Conservation (phyloP, 2,888 invertebrate genomes). For the Mesorhabditis belari region DNA sequence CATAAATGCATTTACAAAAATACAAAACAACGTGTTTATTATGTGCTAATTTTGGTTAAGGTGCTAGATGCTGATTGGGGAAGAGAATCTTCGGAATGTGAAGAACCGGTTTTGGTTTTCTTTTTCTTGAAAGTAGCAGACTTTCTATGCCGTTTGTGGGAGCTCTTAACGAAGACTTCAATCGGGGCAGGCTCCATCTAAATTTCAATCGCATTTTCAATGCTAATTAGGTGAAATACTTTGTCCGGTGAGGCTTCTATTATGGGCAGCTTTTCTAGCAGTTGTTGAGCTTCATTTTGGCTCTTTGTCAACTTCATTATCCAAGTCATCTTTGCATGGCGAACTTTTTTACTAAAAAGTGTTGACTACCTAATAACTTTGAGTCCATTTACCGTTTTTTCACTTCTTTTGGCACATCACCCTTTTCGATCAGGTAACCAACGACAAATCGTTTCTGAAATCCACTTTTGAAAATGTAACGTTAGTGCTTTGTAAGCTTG, state of each 20-base stretch:
- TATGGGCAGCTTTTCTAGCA: too few species aligned
- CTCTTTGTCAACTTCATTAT: conserved; percentile 3
- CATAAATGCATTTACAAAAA: too few species aligned
- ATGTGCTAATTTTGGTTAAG: too few species aligned
- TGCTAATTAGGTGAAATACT: too few species aligned
- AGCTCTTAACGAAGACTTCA: not conserved
- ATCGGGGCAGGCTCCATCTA: not conserved
- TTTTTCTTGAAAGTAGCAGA: too few species aligned
- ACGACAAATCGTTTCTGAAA: conserved; percentile 28
- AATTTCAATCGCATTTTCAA: not conserved
- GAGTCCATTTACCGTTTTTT: not conserved
- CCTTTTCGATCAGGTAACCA: conserved; percentile 26
- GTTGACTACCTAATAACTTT: not conserved
- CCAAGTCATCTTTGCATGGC: conserved; percentile 26
- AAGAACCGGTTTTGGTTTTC: too few species aligned
- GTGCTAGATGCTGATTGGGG: too few species aligned
- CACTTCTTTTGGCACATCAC: conserved; percentile 20
- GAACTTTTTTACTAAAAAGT: conserved; percentile 14
- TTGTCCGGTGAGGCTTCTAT: too few species aligned
- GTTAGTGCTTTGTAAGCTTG: not conserved
- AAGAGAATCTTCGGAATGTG: too few species aligned
- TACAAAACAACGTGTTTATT: too few species aligned
- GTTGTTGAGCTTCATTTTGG: too few species aligned
- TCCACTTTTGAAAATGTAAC: not conserved
- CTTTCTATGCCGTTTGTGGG: too few species aligned